phyloP scores from a whole-genome alignment of 2,888 invertebrate species.

The Diachrysia chrysitis region DNA sequence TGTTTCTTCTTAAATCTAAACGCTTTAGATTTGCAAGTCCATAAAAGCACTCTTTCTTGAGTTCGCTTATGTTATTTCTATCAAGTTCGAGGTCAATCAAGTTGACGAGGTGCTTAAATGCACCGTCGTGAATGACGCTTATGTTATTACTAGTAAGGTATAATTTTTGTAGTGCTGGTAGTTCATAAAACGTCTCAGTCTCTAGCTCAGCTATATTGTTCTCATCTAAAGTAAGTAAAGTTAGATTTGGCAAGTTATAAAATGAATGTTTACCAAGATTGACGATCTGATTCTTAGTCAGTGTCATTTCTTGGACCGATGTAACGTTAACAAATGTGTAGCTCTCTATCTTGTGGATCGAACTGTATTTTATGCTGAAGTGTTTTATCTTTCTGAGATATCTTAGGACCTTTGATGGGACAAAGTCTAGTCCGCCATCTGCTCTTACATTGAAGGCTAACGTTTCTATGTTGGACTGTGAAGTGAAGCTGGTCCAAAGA shows the following conservation, averaged over 20 bases:
- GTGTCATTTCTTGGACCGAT: constrained; percentile 91
- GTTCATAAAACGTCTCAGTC: constrained; percentile 92
- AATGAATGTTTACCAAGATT: constrained; percentile 91
- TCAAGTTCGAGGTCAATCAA: constrained; percentile 94
- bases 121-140: constrained; percentile 94
- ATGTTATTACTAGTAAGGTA: constrained; percentile 96
- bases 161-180: constrained; percentile 92
- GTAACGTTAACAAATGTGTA: constrained; percentile 93
- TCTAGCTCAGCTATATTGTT: constrained; percentile 93
- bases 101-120: constrained; percentile 93
- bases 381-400: constrained; percentile 91
- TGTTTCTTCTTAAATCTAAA: constrained; percentile 93
- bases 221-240: constrained; percentile 92
- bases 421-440: constrained; percentile 91
- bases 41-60: constrained; percentile 93
- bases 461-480: constrained; percentile 92
- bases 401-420: constrained; percentile 92
- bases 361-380: constrained; percentile 92
- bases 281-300: constrained; percentile 92
- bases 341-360: constrained; percentile 91
- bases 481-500: constrained; percentile 92
- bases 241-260: constrained; percentile 92
- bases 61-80: constrained; percentile 92
- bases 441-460: constrained; percentile 92
- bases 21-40: constrained; percentile 93